Base-by-base conservation (phyloP, 1,140 invertebrate genomes). In the Pygmarrhopalites habei region DNA sequence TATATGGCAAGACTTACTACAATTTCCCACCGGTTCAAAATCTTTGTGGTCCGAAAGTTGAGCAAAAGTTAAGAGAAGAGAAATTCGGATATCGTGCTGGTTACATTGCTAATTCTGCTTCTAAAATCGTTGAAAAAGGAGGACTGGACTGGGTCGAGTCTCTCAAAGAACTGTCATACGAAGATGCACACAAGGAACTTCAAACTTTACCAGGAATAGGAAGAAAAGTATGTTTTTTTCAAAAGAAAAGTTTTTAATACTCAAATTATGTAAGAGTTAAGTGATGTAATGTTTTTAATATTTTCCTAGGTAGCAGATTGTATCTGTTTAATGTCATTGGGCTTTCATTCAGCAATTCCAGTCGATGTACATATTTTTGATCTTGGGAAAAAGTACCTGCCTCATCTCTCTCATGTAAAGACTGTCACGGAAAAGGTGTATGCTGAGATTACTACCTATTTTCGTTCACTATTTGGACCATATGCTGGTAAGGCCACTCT, bases 271-370 rank as follows among this genome's bases (percentile, higher is more conserved):
- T n/a, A n/a, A n/a, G n/a, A n/a, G n/a, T n/a, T n/a, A n/a, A n/a
- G n/a, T n/a, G n/a, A n/a, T n/a, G n/a, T n/a, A n/a, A n/a, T n/a
- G n/a, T n/a, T n/a, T n/a, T n/a, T n/a, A n/a, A n/a, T n/a, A n/a
- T n/a, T n/a, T n/a, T n/a, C n/a, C n/a, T 71, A 91, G 88, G 89
- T 98, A 23, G 93, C 95, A n/a, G 95, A 99, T 77, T 99, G 95
- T 76, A 89, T 99, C 71, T 95, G 92, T 77, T 80, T 99, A 2
- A 98, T 98, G 95, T 94, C 93, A 1, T 76, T 99, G 63, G 87
- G 88, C 52, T 89, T 98, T 74, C 74, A 92, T 47, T 82, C 87
- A 73, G 86, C 92, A 0, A 84, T 98, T 60, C 95, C 95, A 15
- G 88, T 98, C 1, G 96, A 99, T 75, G 97, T 93, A 0, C 95